Base-by-base conservation (phyloP, 2,797 vertebrate genomes). In the Luscinia megarhynchos region DNA sequence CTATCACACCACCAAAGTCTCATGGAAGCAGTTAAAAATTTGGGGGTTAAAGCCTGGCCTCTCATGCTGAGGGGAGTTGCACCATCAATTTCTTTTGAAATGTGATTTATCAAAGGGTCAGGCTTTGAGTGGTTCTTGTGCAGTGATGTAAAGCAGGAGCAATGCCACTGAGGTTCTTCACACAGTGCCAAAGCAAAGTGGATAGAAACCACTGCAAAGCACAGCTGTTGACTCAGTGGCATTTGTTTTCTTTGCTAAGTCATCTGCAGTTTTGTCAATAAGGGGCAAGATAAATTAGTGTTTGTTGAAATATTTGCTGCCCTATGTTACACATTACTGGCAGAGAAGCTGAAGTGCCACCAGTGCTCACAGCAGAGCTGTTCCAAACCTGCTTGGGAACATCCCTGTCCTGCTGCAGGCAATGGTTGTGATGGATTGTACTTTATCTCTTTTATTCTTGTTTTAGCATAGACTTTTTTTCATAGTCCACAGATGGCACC, bases 401-500 rank as follows among this genome's bases (percentile, higher is more conserved):
- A 38, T 34, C 59, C 59, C 32, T 63, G 81, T 61, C 22, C 0
- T 40, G 58, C 61, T 84, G 68, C 76, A 91, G 91, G 68, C 75
- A 70, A 46, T 19, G 55, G 36, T 21, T 82, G 1, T 4, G 2
- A 55, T 64, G 26, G 51, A 40, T 66, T 72, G 46, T 21, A 50
- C 45, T 94, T 87, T 76, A 26, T n/a, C 48, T 67, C 75, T 67
- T 74, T 81, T 70, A 36, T 79, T 87, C 70, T 59, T 81, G 26
- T 88, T 93, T 92, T 91, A 92, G 75, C 50, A 43, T 4, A 20
- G 50, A 27, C 24, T 32, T 78, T 54, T 63, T 58, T 90, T 94
- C 40, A 24, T 61, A 70, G 72, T 59, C 73, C 87, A 79, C 69
- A 93, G 85, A 88, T 84, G 95, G 89, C 96, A 97, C 95, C 96